A percentile compares a stretch with the other conserved stretches of the same genome.
Evolutionary conservation across 2,113 vertebrate species (phyloP).

Genomic region (Solea senegalensis): DNA sequence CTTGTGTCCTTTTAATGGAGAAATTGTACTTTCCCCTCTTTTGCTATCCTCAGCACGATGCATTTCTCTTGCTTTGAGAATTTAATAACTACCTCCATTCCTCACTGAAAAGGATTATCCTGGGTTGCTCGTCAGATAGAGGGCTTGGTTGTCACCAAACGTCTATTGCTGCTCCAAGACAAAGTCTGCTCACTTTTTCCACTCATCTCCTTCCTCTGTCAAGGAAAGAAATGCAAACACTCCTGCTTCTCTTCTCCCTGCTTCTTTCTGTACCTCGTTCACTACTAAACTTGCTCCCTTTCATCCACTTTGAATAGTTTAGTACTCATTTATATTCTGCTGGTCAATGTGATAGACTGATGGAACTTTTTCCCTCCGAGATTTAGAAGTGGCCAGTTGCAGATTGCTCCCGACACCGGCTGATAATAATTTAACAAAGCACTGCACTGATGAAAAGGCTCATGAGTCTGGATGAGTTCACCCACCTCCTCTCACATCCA

Average conservation of each 20-base stretch:
- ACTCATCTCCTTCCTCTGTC: slow-evolving; percentile 60
- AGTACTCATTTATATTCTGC: slow-evolving; percentile 73
- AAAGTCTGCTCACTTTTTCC: slow-evolving; percentile 71
- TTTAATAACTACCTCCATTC: slow-evolving; percentile 75
- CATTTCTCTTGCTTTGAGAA: slow-evolving; percentile 59
- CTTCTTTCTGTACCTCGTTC: slow-evolving; percentile 52
- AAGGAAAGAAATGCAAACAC: slow-evolving; percentile 46
- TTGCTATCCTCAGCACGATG: slow-evolving; percentile 51
- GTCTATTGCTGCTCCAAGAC: slow-evolving; percentile 57
- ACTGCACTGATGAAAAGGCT: slow-evolving; percentile 65
- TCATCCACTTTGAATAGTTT: slow-evolving; percentile 56
- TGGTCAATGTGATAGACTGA: slow-evolving; percentile 65
- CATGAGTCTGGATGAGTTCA: slow-evolving; percentile 59
- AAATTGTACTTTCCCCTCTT: slow-evolving; percentile 43
- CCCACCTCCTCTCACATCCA: slow-evolving; percentile 22
- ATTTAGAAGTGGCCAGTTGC: slow-evolving; percentile 60
- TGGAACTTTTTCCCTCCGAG: slow-evolving; percentile 57
- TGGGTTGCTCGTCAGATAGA: slow-evolving; percentile 67
- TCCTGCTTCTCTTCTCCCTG: slow-evolving; percentile 38
- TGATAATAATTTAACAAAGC: slow-evolving; percentile 77
- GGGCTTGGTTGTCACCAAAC: slow-evolving; percentile 71
- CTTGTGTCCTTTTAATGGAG: slow-evolving; percentile 67
- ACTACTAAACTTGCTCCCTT: slow-evolving; percentile 45
- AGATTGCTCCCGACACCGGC: slow-evolving; percentile 68
- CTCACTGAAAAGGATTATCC: slow-evolving; percentile 63